Conservation (phyloP, 2,888 invertebrate species). For the Archips xylosteana region DNA sequence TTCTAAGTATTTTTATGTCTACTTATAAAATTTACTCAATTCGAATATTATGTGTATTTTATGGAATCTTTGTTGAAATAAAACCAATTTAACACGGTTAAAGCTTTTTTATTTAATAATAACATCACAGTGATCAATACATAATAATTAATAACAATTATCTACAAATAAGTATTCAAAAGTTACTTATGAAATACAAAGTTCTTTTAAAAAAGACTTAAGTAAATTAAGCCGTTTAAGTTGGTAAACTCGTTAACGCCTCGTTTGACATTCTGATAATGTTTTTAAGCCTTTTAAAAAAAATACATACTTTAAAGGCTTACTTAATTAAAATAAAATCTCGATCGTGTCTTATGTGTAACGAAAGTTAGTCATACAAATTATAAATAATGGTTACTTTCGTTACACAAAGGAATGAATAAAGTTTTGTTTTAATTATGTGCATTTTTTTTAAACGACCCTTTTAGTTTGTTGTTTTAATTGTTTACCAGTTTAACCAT, state of each 20-base stretch:
- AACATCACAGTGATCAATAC: constrained; percentile 36
- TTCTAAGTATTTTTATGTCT: constrained; percentile 21
- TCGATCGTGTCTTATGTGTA: too few relatives aligned
- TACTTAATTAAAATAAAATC: too few relatives aligned
- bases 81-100: constrained; percentile 39
- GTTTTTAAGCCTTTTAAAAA: too few relatives aligned
- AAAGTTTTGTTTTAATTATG: too few relatives aligned
- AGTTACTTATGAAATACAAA: too few relatives aligned
- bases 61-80: constrained; percentile 32
- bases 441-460: too few relatives aligned
- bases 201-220: background rate
- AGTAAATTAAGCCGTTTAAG: background rate
- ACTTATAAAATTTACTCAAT: constrained; percentile 16
- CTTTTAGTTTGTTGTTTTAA: too few relatives aligned
- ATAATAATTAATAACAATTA: constrained; percentile 12
- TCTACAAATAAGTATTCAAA: background rate
- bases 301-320: too few relatives aligned
- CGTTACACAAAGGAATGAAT: too few relatives aligned
- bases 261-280: too few relatives aligned
- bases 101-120: constrained; percentile 40
- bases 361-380: too few relatives aligned
- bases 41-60: constrained; percentile 10
- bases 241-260: background rate
- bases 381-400: too few relatives aligned
- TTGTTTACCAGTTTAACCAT: background rate